phyloP scores from a whole-genome alignment of 2,797 vertebrate species.

The Phylloscopus collybita region DNA sequence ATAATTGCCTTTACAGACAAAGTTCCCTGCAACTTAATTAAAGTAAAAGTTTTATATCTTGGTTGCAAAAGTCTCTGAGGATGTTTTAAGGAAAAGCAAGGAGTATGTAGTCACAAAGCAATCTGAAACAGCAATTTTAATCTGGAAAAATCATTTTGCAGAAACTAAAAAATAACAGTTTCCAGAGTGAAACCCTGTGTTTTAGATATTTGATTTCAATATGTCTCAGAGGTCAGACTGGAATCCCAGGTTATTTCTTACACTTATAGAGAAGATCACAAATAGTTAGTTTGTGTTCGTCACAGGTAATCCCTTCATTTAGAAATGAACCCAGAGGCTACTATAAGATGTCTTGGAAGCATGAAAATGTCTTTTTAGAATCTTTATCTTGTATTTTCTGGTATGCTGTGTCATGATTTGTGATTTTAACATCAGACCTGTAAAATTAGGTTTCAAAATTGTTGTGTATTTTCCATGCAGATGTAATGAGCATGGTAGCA shows the following conservation, averaged over 20 bases:
- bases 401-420: neutral
- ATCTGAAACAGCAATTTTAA: neutral
- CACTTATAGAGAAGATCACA: neutral
- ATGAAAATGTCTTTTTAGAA: neutral
- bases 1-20: neutral
- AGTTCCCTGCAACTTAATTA: neutral
- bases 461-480: neutral
- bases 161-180: neutral
- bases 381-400: neutral
- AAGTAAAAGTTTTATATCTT: neutral
- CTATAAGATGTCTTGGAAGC: neutral
- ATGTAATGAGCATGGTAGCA: neutral
- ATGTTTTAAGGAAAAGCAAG: neutral
- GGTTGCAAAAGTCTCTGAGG: neutral
- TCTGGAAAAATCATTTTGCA: neutral
- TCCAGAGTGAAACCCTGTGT: neutral
- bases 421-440: neutral
- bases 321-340: neutral
- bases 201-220: neutral
- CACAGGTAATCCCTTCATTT: neutral
- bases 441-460: neutral
- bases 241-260: neutral
- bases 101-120: neutral
- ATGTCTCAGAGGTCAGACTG: neutral
- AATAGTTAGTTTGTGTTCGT: neutral